Conservation (phyloP, 1,140 invertebrate species). For the Phymorhynchus buccinoides region DNA sequence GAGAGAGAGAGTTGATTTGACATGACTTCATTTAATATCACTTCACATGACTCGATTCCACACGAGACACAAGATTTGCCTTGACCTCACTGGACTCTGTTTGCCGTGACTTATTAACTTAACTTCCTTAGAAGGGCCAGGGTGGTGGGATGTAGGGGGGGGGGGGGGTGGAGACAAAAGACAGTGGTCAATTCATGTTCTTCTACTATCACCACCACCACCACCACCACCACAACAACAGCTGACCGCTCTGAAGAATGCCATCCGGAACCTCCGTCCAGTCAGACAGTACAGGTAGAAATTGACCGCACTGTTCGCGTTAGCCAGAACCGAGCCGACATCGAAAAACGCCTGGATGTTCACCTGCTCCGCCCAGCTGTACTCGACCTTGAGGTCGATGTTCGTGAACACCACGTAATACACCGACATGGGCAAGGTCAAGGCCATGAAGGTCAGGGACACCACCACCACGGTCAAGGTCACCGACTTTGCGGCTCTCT, state of each 20-base stretch:
- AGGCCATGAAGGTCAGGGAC: not conserved
- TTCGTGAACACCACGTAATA: not conserved
- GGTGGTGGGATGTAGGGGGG: not conserved
- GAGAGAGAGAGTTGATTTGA: no score
- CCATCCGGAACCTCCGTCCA: not conserved
- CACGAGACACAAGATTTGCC: no score
- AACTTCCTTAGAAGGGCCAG: not conserved
- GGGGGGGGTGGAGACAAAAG: not conserved
- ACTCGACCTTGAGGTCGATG: not conserved
- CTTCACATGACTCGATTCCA: not conserved
- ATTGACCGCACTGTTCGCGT: not conserved
- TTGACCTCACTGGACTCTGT: not conserved
- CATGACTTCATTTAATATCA: no score
- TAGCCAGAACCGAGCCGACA: not conserved
- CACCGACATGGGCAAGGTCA: not conserved
- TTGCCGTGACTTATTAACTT: not conserved
- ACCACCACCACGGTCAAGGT: not conserved
- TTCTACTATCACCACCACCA: no score
- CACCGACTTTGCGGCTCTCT: not conserved
- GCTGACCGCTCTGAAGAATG: not conserved
- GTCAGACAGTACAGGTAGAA: constrained; percentile 13
- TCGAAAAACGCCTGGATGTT: not conserved
- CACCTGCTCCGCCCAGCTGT: not conserved
- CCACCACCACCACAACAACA: not conserved
- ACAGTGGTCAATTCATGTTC: not conserved